A percentile compares a stretch with the other conserved stretches of the same genome.
phyloP scores from a whole-genome alignment of 2,797 vertebrate genomes.

The Megaceryle alcyon region DNA sequence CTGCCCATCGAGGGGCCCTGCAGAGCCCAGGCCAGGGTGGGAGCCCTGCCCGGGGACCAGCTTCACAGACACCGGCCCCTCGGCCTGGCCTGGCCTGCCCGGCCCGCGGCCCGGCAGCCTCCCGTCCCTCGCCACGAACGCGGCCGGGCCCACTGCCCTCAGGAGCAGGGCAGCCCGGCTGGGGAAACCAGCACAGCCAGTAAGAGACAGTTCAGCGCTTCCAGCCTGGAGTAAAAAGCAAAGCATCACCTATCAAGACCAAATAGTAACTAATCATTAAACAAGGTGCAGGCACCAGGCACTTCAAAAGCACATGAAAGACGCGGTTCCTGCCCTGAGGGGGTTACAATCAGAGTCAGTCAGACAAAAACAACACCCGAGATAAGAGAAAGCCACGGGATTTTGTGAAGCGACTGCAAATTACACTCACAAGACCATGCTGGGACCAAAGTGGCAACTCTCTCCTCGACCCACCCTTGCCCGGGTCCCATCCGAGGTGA shows the following conservation, averaged over 20 bases:
- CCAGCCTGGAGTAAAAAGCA: not conserved
- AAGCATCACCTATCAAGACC: not conserved
- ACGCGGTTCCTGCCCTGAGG: not conserved
- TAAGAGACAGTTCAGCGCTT: not conserved
- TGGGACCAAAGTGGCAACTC: not conserved
- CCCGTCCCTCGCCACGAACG: no score
- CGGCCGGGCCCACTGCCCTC: not conserved
- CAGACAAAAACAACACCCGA: not conserved
- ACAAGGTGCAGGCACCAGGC: not conserved
- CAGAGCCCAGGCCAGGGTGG: not conserved
- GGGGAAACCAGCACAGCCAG: not conserved
- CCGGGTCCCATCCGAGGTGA: accelerated
- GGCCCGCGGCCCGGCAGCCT: not conserved
- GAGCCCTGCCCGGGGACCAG: not conserved
- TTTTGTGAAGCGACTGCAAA: not conserved
- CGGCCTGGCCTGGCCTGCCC: not conserved
- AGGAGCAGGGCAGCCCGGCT: not conserved
- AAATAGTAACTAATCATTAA: not conserved
- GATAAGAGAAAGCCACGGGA: not conserved
- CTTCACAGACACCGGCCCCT: not conserved
- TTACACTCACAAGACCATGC: not conserved
- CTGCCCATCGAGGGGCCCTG: not conserved
- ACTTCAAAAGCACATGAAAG: constrained; percentile 3
- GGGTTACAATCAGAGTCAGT: not conserved
- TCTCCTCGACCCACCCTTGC: not conserved